These are phyloP conservation scores for Lepetodrilus schrolli DNA, from an alignment of 2,888 invertebrate genomes.

Conservation along the genomic window DNA sequence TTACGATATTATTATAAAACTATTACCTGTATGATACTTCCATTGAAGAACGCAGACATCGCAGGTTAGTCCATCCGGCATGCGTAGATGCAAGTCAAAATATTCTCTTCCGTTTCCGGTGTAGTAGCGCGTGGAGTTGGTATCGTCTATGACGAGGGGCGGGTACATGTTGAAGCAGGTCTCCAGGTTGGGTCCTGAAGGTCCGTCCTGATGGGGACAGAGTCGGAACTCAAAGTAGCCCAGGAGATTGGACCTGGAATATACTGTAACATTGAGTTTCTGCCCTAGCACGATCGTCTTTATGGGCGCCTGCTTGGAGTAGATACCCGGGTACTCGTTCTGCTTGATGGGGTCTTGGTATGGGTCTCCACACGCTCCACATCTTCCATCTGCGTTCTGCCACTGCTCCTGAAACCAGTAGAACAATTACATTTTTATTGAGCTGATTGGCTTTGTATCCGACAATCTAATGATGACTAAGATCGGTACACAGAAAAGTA, in stretches of 20 bases:
- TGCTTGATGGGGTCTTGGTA: constrained; percentile 7
- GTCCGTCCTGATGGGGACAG: constrained; percentile 36
- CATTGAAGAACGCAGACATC: constrained; percentile 41
- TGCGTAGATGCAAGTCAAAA: constrained; percentile 38
- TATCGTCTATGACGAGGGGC: constrained; percentile 35
- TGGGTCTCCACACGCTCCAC: constrained; percentile 43
- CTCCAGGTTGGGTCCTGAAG: neutral
- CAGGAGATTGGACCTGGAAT: constrained; percentile 38
- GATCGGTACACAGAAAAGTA: too few species aligned
- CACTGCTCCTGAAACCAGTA: constrained; percentile 37
- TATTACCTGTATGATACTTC: constrained; percentile 44
- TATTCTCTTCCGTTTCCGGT: constrained; percentile 40
- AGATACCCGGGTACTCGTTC: constrained; percentile 43
- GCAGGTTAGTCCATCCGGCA: constrained; percentile 34
- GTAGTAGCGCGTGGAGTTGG: constrained; percentile 34
- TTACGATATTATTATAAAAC: too few species aligned
- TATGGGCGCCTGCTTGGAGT: constrained; percentile 32
- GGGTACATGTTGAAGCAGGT: constrained; percentile 9
- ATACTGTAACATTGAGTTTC: constrained; percentile 39
- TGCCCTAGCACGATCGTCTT: constrained; percentile 3
- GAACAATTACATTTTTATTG: neutral
- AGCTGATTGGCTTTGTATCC: too few species aligned
- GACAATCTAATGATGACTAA: too few species aligned
- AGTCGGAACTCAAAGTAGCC: constrained; percentile 43
- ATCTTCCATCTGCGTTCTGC: constrained; percentile 32